Evolutionary conservation across 2,888 invertebrate genomes (phyloP), one percentile per base, ranked within the genome.

Genomic region (Bellardia bayeri): DNA sequence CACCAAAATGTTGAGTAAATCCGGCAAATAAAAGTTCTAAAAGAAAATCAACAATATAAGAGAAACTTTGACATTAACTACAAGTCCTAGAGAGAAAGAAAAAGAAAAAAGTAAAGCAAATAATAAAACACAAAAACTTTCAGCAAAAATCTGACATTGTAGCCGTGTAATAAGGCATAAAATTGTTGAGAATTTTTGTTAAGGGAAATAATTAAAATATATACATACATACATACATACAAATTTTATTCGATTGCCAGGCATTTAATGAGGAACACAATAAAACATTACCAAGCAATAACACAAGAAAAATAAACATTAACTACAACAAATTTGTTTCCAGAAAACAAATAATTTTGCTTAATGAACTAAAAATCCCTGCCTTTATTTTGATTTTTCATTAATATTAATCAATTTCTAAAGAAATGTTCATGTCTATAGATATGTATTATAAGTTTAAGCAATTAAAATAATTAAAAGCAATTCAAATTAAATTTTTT

Each of bases 131-230:
- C 7, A 16, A 64, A 80, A 85, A 81, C n/a, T 85, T 71, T 81
- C 16, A 63, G 76, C 33, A 30, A 82, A 82, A 76, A 75, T 76
- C 16, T 78, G 66, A 74, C 86, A 82, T 82, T 75, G 79, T 68
- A 30, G 63, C 30, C 30, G 61, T 79, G 74, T 69, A 82, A 82
- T 75, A 82, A 79, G 82, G 79, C 86, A 82, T 82, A 64, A 74
- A 75, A 82, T 86, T 79, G 75, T 79, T 69, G 42, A 56, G 42
- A 74, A 37, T 11, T 45, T 58, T 74, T 71, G 40, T 76, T 74
- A 33, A 11, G 51, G 54, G n/a, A 82, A 68, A 68, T 82, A 66
- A 82, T 82, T 68, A 66, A 68, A 45, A 74, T 58, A n/a, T n/a
- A 58, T 5, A 82, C 14, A 66, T 4, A 82, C 23, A 58, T 5